Percentiles rank a stretch among this genome's conserved stretches.
These are phyloP conservation scores for Serripes groenlandicus DNA, from an alignment of 2,888 invertebrate genomes.

Conservation along the genomic window DNA sequence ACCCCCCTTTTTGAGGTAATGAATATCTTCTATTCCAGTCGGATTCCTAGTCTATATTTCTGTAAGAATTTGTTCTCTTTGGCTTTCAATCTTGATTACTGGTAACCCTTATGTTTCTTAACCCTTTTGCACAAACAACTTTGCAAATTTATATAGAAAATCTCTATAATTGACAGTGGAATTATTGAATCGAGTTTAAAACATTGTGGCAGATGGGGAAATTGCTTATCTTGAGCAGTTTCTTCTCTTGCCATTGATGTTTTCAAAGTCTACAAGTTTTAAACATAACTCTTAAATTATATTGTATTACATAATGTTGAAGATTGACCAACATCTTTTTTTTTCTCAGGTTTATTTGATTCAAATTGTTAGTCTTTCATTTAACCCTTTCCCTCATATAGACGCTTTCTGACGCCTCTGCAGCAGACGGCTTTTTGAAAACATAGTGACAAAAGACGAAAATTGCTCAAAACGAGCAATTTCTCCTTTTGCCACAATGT, in stretches of 20 bases:
- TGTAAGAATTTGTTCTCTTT: slow-evolving; percentile 2
- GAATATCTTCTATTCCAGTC: slow-evolving; percentile 5
- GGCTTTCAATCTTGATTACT: slow-evolving; percentile 17
- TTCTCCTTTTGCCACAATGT: neutral
- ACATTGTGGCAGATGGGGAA: neutral
- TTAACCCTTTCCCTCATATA: neutral
- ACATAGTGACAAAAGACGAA: neutral
- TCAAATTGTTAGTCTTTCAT: too few species aligned
- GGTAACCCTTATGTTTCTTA: too few species aligned
- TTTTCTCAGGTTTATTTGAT: neutral
- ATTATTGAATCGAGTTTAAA: neutral
- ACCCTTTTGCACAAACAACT: too few species aligned
- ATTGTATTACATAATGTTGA: neutral
- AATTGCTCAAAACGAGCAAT: neutral
- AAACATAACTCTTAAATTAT: too few species aligned
- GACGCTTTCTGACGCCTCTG: neutral
- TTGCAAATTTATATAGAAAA: too few species aligned
- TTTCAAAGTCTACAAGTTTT: neutral
- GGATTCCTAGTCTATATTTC: slow-evolving; percentile 2
- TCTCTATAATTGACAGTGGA: too few species aligned
- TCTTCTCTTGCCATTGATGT: neutral
- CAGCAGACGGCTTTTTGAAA: neutral
- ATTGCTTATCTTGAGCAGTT: neutral
- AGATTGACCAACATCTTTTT: neutral
- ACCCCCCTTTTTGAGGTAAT: slow-evolving; percentile 24